Evolutionary conservation across 2,797 vertebrate species (phyloP).

Genomic region (Pelobates cultripes): DNA sequence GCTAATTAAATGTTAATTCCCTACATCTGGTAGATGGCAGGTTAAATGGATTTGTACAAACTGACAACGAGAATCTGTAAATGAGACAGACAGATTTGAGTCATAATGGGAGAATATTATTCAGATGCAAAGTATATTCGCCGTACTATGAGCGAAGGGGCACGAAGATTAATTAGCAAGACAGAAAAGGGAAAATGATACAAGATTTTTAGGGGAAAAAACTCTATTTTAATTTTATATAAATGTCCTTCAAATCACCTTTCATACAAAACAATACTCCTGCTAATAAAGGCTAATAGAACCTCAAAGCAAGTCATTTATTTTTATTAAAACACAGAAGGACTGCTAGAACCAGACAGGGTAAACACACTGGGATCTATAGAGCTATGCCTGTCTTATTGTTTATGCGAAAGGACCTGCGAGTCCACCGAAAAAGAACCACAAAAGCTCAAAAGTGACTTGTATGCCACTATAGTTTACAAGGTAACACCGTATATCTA

Average conservation of each 20-base stretch:
- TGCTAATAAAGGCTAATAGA: not conserved
- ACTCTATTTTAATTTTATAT: not conserved
- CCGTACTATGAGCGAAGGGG: not conserved
- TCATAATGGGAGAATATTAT: not conserved
- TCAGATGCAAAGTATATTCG: not conserved
- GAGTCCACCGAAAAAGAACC: too few species aligned
- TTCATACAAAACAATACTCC: not conserved
- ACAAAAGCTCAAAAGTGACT: too few species aligned
- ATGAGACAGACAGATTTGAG: not conserved
- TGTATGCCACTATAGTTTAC: too few species aligned
- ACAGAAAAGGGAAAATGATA: not conserved
- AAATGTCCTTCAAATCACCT: conserved; percentile 15
- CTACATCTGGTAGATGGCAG: not conserved
- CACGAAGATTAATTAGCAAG: not conserved
- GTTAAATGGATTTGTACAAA: not conserved
- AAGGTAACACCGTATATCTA: too few species aligned
- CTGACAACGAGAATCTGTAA: not conserved
- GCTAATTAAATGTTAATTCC: not conserved
- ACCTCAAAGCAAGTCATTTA: not conserved
- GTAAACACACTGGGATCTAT: too few species aligned
- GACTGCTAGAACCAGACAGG: too few species aligned
- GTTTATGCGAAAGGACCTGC: too few species aligned
- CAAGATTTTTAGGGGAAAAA: not conserved
- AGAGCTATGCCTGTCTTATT: too few species aligned
- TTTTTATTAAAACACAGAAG: not conserved